Base-by-base conservation (phyloP, 1,140 invertebrate genomes). In the Andricus grossulariae region DNA sequence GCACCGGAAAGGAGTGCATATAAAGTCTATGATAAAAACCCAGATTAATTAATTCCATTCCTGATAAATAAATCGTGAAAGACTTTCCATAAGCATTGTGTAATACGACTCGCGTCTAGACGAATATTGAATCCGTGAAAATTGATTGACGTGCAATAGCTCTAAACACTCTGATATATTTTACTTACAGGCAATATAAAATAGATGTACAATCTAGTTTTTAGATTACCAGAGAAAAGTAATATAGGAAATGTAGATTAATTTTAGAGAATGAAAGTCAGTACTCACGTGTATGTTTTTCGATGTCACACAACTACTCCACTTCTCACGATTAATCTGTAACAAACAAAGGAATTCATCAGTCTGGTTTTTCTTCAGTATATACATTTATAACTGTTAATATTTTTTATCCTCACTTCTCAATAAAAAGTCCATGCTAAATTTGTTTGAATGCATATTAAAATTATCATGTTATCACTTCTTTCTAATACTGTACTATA, bases 321-420 rank as follows among this genome's bases (percentile, higher is more conserved):
- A 66, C 60, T 66, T 66, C 25, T 32, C 25, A 66, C 60, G 60
- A 32, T 25, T 66, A 66, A 66, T 66, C 60, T 66, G 60, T 32
- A 66, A 66, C 60, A 66, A 39, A 66, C 32, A 66, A 57, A 57
- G 39, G n/a, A 66, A 66, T 66, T 66, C 25, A 66, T 66, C n/a
- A 66, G 13, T 10, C 8, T 45, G 39, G 39, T 10, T 45, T 66
- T 39, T 39, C 13, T 66, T 25, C 15, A 66, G 39, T 66, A 45
- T n/a, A n/a, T 45, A 45, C 13, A 66, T n/a, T 66, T 60, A 6
- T 45, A 45, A 1, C 10, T 45, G 7, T 11, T 11, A 45, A 11
- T 45, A 10, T 32, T 32, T 60, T 10, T 15, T 13, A 25, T 60
- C 32, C 15, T 60, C 32, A 7, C 25, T 57, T 57, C 25, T 12